Conservation (phyloP, 2,113 vertebrate species). For the Odontesthes bonariensis region DNA sequence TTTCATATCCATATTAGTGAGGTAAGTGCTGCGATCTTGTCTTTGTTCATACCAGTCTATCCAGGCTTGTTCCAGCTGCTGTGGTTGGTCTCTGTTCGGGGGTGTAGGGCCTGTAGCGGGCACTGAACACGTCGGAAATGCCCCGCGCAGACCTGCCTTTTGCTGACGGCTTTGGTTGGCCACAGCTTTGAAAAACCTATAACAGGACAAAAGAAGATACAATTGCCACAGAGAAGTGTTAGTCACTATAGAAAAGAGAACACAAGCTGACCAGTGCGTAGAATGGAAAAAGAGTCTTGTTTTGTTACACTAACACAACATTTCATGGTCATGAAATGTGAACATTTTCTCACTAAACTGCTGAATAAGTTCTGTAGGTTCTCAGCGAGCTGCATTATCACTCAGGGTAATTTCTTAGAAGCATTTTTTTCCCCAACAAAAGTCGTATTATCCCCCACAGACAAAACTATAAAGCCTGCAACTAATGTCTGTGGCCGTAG, state of each 20-base stretch:
- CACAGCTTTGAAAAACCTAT: constrained; percentile 96
- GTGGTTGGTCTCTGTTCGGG: constrained; percentile 92
- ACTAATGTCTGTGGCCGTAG: constrained; percentile 33
- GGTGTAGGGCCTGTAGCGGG: constrained; percentile 88
- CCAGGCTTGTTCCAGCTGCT: constrained; percentile 91
- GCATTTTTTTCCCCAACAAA: constrained; percentile 26
- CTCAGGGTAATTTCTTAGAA: constrained; percentile 17
- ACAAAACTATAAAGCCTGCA: constrained; percentile 36
- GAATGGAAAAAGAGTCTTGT: not conserved
- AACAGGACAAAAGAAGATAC: constrained; percentile 38
- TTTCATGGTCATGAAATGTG: not conserved
- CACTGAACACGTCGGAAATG: constrained; percentile 89
- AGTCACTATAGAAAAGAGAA: constrained; percentile 1
- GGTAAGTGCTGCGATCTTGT: not conserved
- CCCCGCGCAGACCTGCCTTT: constrained; percentile 89
- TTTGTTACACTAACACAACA: constrained; percentile 10
- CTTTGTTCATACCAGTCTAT: constrained; percentile 89
- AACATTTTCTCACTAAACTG: not conserved
- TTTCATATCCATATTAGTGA: not conserved
- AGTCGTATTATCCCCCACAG: constrained; percentile 1
- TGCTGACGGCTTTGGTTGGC: constrained; percentile 90
- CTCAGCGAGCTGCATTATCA: constrained; percentile 18
- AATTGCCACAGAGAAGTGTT: not conserved
- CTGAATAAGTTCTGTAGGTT: constrained; percentile 5
- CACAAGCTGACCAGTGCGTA: not conserved